A percentile compares a stretch with the other conserved stretches of the same genome.
Conservation (phyloP, 2,888 invertebrate species). For the Ferdinandea cuprea region DNA sequence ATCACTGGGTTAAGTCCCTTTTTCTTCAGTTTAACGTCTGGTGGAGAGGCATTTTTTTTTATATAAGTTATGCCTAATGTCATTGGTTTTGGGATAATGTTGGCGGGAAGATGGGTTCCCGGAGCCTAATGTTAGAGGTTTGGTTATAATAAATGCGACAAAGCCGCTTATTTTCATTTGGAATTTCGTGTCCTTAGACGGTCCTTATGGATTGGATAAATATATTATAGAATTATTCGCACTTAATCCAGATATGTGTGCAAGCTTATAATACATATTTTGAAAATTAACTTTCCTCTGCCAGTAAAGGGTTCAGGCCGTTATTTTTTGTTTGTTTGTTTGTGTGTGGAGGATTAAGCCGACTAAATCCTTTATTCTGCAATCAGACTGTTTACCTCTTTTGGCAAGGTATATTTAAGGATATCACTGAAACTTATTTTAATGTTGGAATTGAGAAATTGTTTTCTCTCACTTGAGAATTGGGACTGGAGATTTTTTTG, state of each 20-base stretch:
- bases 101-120: conserved; percentile 16
- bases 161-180: conserved; percentile 60
- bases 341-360: conserved; percentile 27
- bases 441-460: no score
- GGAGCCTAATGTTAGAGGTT: conserved; percentile 38
- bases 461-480: no score
- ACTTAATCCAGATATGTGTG: conserved; percentile 58
- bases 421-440: conserved; percentile 7
- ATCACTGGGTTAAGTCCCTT: conserved; percentile 43
- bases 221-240: conserved; percentile 63
- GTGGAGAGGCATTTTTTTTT: conserved; percentile 27
- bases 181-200: conserved; percentile 51
- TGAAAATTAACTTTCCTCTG: neutral
- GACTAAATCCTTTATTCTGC: conserved; percentile 30
- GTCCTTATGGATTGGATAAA: conserved; percentile 62
- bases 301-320: neutral
- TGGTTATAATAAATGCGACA: conserved; percentile 54
- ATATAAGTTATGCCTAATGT: conserved; percentile 71
- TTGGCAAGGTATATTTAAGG: conserved; percentile 21
- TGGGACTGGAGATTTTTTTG: no score
- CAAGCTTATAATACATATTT: conserved; percentile 31
- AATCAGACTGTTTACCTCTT: conserved; percentile 18
- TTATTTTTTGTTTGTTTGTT: conserved; percentile 9
- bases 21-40: conserved; percentile 23
- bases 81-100: conserved; percentile 53